Percentiles rank a stretch among this genome's conserved stretches.
phyloP scores from a whole-genome alignment of 1,140 invertebrate genomes.

The Lethrus apterus region DNA sequence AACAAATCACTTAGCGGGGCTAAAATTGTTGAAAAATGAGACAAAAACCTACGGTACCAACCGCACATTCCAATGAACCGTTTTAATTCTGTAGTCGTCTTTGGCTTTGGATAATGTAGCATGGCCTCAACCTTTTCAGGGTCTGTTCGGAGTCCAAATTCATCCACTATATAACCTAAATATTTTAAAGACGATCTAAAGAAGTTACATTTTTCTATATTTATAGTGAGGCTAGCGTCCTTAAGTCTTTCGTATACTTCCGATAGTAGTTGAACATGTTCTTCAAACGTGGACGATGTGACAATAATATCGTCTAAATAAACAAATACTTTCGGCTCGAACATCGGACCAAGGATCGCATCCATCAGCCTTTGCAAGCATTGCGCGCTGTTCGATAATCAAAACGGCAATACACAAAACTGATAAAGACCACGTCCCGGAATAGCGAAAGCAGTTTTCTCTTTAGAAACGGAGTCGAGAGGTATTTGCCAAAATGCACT shows the following conservation, averaged over 20 bases:
- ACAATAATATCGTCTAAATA: constrained; percentile 20
- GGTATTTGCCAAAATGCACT: constrained; percentile 38
- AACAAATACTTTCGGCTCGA: no score
- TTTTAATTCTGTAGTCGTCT: no score
- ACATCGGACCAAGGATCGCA: constrained; percentile 9
- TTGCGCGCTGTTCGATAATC: constrained; percentile 33
- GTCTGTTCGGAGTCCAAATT: constrained; percentile 34
- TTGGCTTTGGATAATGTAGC: constrained; percentile 35
- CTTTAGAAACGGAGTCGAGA: constrained; percentile 20
- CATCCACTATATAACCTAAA: constrained; percentile 31
- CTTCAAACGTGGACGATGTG: constrained; percentile 9
- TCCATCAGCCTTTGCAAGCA: constrained; percentile 18
- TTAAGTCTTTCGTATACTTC: background rate
- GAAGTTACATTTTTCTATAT: constrained; percentile 14
- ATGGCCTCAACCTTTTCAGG: constrained; percentile 40
- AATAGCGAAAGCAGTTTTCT: constrained; percentile 39
- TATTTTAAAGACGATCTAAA: constrained; percentile 20
- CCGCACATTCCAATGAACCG: background rate
- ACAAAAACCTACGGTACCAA: background rate
- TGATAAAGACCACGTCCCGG: constrained; percentile 34
- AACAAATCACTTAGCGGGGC: background rate
- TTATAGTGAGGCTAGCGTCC: constrained; percentile 15
- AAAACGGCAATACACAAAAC: constrained; percentile 38
- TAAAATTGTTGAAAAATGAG: background rate
- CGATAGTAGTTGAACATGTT: constrained; percentile 10